phyloP scores from a whole-genome alignment of 2,888 invertebrate species.

The Amiota mariae region DNA sequence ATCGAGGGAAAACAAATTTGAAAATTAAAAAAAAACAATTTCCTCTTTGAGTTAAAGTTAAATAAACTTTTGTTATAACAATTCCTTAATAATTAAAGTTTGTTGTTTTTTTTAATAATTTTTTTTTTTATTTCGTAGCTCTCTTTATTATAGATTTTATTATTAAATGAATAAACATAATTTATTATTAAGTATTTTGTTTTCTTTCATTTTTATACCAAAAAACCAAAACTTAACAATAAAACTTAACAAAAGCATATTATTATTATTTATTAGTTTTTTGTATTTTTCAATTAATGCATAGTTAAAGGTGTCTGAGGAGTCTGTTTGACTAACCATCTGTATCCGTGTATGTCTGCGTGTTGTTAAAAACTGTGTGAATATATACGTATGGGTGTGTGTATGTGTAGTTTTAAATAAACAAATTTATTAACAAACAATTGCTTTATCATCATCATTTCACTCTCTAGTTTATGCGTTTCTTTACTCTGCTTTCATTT shows the following conservation, averaged over 20 bases:
- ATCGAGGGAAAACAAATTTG: too few relatives aligned
- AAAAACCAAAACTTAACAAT: constrained; percentile 29
- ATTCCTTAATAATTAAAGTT: constrained; percentile 32
- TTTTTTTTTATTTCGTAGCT: constrained; percentile 7
- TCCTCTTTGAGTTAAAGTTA: too few relatives aligned
- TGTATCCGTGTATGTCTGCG: too few relatives aligned
- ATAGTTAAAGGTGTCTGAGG: neutral
- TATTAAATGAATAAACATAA: constrained; percentile 19
- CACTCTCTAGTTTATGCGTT: too few relatives aligned
- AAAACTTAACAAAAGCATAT: constrained; percentile 31
- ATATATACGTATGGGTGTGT: neutral
- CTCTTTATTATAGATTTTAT: neutral
- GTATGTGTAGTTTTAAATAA: too few relatives aligned
- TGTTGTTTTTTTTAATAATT: constrained; percentile 13
- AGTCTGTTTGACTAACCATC: too few relatives aligned
- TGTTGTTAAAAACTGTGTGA: too few relatives aligned
- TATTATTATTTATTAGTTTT: constrained; percentile 46
- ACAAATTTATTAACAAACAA: neutral
- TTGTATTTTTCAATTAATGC: constrained; percentile 31
- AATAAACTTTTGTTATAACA: neutral
- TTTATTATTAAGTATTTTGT: constrained; percentile 36
- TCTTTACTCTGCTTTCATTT: too few relatives aligned
- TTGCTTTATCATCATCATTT: neutral
- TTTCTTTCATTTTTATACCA: constrained; percentile 23
- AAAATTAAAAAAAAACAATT: too few relatives aligned